Percentiles rank a stretch among this genome's conserved stretches.
phyloP scores from a whole-genome alignment of 2,888 invertebrate species.

The Nebria brevicollis region DNA sequence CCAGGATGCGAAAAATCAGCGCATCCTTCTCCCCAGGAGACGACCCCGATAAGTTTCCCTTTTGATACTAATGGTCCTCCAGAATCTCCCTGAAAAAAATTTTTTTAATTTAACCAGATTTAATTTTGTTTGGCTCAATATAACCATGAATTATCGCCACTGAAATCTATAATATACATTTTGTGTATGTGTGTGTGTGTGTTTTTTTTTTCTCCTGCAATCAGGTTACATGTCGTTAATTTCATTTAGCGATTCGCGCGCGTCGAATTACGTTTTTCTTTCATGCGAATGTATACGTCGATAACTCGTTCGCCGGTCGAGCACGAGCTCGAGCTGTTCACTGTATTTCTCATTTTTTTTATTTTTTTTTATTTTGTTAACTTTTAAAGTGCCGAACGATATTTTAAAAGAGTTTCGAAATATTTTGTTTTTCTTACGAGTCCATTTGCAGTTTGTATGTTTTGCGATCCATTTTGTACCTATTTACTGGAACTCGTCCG shows the following conservation, averaged over 20 bases:
- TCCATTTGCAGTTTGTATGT: slow-evolving; percentile 37
- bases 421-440: slow-evolving; percentile 36
- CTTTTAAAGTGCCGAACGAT: slow-evolving; percentile 38
- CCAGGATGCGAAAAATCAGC: slow-evolving; percentile 67
- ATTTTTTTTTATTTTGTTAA: slow-evolving; percentile 37
- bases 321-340: background rate
- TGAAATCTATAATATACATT: background rate
- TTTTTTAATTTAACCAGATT: too few relatives aligned
- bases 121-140: background rate
- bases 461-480: slow-evolving; percentile 34
- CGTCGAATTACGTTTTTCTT: slow-evolving; percentile 21
- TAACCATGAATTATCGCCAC: background rate
- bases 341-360: background rate
- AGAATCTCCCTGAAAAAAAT: slow-evolving; percentile 63
- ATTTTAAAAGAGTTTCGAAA: slow-evolving; percentile 36
- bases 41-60: slow-evolving; percentile 65
- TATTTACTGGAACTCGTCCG: slow-evolving; percentile 14
- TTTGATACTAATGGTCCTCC: slow-evolving; percentile 65
- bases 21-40: slow-evolving; percentile 66
- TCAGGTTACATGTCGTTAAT: slow-evolving; percentile 25
- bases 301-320: slow-evolving; percentile 17
- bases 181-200: background rate
- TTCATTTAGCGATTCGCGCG: slow-evolving; percentile 28
- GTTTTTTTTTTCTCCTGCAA: slow-evolving; percentile 6
- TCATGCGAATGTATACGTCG: slow-evolving; percentile 34